Evolutionary conservation across 2,113 vertebrate genomes (phyloP), one percentile per base, ranked within the genome.

Genomic region (Hirundichthys speculiger): DNA sequence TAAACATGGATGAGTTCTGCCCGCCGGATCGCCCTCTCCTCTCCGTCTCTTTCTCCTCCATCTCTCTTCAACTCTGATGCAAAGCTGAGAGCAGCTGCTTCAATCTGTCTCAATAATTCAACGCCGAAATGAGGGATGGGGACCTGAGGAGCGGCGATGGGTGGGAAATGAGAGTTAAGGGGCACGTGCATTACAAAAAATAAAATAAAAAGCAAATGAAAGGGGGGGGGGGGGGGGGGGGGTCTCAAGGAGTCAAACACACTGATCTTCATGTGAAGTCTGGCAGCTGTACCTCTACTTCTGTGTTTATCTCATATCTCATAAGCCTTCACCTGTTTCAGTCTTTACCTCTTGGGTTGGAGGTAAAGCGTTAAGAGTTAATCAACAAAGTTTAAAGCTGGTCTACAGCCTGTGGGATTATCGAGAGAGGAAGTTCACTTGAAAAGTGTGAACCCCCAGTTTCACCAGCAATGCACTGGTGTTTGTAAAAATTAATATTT

Each of bases 51-150:
- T 38, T 63, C 73, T 63, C 61, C 9, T 63, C 64, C 13, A 43
- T 85, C 72, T 61, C 66, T 71, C 71, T 34, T 59, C 68, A 46
- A 65, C 81, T 69, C 76, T 68, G 66, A 82, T 22, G 80, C 83
- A 74, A 82, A 78, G 73, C 80, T 54, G 77, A 89, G 82, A 87
- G 85, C 87, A 79, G 86, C 82, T 78, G 85, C 80, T 88, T 73
- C 67, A 62, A 76, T 86, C 83, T 21, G 53, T 75, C 85, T 93
- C 88, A 92, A 92, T 91, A 89, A 92, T 92, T 92, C 83, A 92
- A 78, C 75, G 64, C 45, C 13, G 59, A 61, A 75, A 79, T 64
- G 59, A 77, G 67, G 77, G 82, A 85, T 73, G 77, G 64, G 71
- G 38, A 67, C 54, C 20, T n/a, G 25, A 27, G 30, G 30, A 34